phyloP scores from a whole-genome alignment of 2,113 vertebrate genomes.

The Phalacrocorax carbo region DNA sequence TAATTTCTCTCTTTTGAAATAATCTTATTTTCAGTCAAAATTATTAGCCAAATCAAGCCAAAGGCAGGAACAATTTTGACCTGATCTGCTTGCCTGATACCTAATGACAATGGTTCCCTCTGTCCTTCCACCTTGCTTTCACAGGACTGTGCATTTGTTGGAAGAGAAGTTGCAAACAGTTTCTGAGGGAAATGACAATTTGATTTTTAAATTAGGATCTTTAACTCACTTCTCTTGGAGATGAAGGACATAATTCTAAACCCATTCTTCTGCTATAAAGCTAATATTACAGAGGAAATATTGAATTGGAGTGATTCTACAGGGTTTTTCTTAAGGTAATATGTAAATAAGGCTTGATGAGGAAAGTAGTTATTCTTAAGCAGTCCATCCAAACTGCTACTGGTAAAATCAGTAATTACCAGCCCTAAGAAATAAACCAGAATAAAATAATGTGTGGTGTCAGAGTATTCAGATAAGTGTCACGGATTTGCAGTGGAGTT shows the following conservation, averaged over 20 bases:
- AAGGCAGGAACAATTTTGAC: background rate
- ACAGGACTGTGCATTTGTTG: background rate
- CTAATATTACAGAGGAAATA: background rate
- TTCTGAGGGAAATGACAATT: background rate
- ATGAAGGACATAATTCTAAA: background rate
- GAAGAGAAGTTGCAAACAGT: background rate
- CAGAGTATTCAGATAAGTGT: background rate
- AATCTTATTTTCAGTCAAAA: background rate
- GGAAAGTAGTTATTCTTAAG: background rate
- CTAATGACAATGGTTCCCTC: background rate
- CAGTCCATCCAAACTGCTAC: background rate
- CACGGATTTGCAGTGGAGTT: background rate
- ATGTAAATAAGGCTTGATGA: background rate
- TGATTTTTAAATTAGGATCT: background rate
- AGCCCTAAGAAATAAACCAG: background rate
- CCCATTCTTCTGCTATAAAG: background rate
- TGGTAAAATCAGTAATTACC: background rate
- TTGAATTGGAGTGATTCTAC: background rate
- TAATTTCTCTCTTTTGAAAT: background rate
- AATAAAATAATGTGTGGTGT: background rate
- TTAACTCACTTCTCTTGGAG: background rate
- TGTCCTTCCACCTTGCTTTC: background rate
- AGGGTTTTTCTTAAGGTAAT: background rate
- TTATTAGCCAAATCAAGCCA: background rate
- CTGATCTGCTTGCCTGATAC: background rate